These are phyloP conservation scores for Eupelmus urozonus DNA, from an alignment of 2,888 invertebrate species.

Conservation along the genomic window DNA sequence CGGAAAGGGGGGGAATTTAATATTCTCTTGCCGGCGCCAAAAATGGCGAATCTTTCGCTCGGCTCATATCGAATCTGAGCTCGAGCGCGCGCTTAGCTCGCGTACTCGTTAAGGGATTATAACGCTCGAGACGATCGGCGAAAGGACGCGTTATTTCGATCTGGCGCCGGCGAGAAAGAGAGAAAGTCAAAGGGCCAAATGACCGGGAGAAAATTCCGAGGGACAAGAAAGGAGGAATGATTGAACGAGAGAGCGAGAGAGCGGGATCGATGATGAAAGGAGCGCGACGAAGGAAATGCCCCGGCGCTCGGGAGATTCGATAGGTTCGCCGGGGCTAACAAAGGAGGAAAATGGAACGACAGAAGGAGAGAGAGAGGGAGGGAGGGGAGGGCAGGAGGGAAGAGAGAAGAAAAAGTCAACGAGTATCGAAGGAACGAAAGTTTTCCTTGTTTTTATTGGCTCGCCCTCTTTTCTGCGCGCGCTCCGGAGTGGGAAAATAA, in stretches of 20 bases:
- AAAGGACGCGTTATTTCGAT: no score
- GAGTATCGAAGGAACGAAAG: constrained; percentile 51
- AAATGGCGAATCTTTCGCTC: constrained; percentile 34
- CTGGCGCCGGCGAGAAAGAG: no score
- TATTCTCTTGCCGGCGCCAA: constrained; percentile 3
- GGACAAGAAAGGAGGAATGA: background rate
- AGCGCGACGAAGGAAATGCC: constrained; percentile 47
- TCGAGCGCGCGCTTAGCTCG: no score
- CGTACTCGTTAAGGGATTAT: no score
- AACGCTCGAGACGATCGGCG: no score
- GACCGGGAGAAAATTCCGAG: background rate
- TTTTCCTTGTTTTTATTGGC: constrained; percentile 57
- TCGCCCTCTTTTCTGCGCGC: constrained; percentile 5
- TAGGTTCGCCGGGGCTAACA: constrained; percentile 47
- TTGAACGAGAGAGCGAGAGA: background rate
- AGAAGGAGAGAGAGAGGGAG: background rate
- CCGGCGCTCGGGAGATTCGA: constrained; percentile 44
- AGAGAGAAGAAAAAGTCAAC: constrained; percentile 39
- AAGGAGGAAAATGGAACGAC: constrained; percentile 53
- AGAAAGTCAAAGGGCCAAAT: constrained; percentile 10
- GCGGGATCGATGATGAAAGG: constrained; percentile 39
- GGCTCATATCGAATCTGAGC: background rate
- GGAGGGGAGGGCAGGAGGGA: background rate
- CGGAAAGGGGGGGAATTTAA: constrained; percentile 20
- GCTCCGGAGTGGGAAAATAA: constrained; percentile 28